These are phyloP conservation scores for Venusia cambrica DNA, from an alignment of 2,888 invertebrate genomes.

Conservation along the genomic window DNA sequence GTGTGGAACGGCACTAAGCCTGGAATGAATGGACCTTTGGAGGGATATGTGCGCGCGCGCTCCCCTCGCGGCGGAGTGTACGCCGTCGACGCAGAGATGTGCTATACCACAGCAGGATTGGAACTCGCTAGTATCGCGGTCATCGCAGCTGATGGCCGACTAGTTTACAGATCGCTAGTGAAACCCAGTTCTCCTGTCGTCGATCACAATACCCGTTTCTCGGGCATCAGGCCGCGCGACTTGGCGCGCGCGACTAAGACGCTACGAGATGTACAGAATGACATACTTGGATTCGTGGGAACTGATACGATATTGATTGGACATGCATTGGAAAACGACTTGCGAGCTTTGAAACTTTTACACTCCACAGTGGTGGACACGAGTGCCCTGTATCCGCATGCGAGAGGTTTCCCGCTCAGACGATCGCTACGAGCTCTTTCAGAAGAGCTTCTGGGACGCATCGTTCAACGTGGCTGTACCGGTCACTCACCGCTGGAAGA, in stretches of 20 bases:
- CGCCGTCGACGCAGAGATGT: conserved; percentile 98
- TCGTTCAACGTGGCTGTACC: conserved; percentile 87
- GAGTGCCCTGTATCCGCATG: conserved; percentile 92
- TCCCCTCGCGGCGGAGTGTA: conserved; percentile 83
- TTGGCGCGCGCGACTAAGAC: conserved; percentile 84
- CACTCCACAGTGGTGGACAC: conserved; percentile 95
- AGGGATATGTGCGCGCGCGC: conserved; percentile 84
- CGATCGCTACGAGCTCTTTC: conserved; percentile 91
- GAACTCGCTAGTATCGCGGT: conserved; percentile 95
- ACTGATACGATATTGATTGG: conserved; percentile 95
- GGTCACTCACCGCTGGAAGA: conserved; percentile 97
- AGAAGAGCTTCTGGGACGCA: conserved; percentile 85
- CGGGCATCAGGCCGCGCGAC: conserved; percentile 89
- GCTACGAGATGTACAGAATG: conserved; percentile 90
- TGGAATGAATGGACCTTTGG: conserved; percentile 87
- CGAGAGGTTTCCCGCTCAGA: conserved; percentile 90
- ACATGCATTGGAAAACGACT: conserved; percentile 96
- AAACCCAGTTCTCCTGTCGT: conserved; percentile 90
- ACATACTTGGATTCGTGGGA: conserved; percentile 89
- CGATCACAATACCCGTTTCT: conserved; percentile 97
- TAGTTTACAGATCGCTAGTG: conserved; percentile 92
- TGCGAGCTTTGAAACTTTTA: conserved; percentile 91
- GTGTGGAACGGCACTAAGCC: conserved; percentile 88
- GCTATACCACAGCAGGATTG: conserved; percentile 91
- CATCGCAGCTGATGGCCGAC: conserved; percentile 85